Base-by-base conservation (phyloP, 2,888 invertebrate species). In the Didymodactylos carnosus region DNA sequence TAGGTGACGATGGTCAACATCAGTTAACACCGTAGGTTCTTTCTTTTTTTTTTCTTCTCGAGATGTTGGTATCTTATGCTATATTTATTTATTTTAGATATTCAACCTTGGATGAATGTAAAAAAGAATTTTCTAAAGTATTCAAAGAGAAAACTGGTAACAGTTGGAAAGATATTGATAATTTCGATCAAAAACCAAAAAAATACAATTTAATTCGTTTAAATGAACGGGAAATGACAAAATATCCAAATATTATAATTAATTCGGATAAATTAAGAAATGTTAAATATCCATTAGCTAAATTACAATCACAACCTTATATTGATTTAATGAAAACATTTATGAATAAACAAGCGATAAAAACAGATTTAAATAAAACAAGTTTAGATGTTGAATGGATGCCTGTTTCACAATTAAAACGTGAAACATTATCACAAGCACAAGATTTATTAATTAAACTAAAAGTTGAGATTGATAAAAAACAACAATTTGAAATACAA, bases 101-200 rank as follows among this genome's bases (percentile, higher is more conserved):
- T 76, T 76, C 77, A 8, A 78, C 77, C 2, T 71, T 79, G 11
- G 80, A 79, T 11, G 82, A 82, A 46, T 83, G 80, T 0, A 77
- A 79, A 16, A 82, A 83, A 76, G 84, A 84, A 77, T 84, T 83
- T 77, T 78, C 79, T 49, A 82, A 81, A 49, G 80, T 84, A 39
- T 84, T 82, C 76, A 80, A 80, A 75, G 77, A 80, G 25, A 84
- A 84, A 78, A 80, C 81, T 46, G 84, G 84, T 40, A 82, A 84
- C 75, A 77, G 75, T 35, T 83, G 82, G 82, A 78, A 70, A 14
- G 73, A 73, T 49, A 73, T 40, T 27, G 49, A 73, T 27, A 14
- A 23, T 39, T 73, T 73, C 39, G 40, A 70, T n/a, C 13, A 27
- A 23, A 73, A 73, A 46, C 19, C 46, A 35, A 69, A 70, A 51